Evolutionary conservation across 2,888 invertebrate species (phyloP).

Genomic region (Ptilodon capucinus): DNA sequence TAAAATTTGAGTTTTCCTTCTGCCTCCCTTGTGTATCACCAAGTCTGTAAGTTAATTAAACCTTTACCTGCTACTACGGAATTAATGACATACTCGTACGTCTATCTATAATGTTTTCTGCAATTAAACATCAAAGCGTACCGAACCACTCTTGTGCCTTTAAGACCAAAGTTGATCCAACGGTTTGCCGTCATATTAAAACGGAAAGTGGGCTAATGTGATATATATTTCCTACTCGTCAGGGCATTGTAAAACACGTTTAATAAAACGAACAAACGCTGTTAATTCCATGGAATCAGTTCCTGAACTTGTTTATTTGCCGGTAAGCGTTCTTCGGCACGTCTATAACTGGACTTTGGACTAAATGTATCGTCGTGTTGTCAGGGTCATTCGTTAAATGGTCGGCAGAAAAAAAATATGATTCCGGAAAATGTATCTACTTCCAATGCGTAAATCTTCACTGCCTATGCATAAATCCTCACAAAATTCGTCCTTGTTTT

Average conservation of each 20-base stretch:
- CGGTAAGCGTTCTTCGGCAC: conserved; percentile 28
- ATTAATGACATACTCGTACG: too few species aligned
- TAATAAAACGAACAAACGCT: conserved; percentile 7
- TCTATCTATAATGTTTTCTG: neutral
- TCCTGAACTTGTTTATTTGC: conserved; percentile 11
- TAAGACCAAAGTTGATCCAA: neutral
- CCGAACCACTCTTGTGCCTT: neutral
- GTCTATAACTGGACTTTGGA: conserved; percentile 28
- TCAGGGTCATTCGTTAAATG: neutral
- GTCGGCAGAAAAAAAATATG: neutral
- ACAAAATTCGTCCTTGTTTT: too few species aligned
- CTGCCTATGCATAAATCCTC: too few species aligned
- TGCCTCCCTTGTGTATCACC: too few species aligned
- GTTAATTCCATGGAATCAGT: conserved; percentile 22
- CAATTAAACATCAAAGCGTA: neutral
- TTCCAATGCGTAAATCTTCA: neutral
- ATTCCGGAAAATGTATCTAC: neutral
- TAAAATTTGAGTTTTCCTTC: too few species aligned
- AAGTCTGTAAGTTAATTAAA: too few species aligned
- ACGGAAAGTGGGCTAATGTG: conserved; percentile 12
- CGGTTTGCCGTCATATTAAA: conserved; percentile 7
- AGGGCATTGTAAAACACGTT: conserved; percentile 21
- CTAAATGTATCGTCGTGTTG: conserved; percentile 7
- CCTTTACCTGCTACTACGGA: too few species aligned
- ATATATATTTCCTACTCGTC: conserved; percentile 12